These are phyloP conservation scores for Tetanocera ferruginea DNA, from an alignment of 2,888 invertebrate species.

Conservation along the genomic window DNA sequence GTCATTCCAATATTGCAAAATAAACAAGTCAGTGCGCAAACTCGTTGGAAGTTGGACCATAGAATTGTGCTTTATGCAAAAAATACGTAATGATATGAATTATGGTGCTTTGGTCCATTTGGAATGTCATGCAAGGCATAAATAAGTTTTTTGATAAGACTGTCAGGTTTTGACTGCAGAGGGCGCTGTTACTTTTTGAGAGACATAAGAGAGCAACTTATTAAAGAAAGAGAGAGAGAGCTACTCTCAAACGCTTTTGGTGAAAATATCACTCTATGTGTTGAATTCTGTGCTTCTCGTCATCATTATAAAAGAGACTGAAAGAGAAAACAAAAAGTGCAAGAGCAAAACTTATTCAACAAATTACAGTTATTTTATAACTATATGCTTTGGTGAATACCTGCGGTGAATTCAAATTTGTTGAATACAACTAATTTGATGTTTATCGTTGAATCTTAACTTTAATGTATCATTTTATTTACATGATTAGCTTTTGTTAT, in stretches of 20 bases:
- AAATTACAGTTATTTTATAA: too few relatives aligned
- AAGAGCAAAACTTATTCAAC: too few relatives aligned
- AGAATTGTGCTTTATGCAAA: not conserved
- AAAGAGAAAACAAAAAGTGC: not conserved
- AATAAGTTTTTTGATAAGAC: not conserved
- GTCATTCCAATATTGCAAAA: slow-evolving; percentile 12
- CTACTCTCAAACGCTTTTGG: too few relatives aligned
- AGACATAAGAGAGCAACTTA: too few relatives aligned
- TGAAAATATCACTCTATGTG: too few relatives aligned
- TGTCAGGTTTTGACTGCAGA: not conserved
- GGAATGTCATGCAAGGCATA: not conserved
- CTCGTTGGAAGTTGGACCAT: not conserved
- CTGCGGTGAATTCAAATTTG: too few relatives aligned
- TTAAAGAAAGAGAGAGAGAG: not conserved
- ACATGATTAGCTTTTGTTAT: too few relatives aligned
- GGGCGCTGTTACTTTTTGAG: not conserved
- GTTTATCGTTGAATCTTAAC: too few relatives aligned
- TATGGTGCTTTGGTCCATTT: not conserved
- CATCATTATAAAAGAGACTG: not conserved
- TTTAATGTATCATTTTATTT: too few relatives aligned
- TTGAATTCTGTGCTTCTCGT: too few relatives aligned
- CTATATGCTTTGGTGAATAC: too few relatives aligned
- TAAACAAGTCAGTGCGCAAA: slow-evolving; percentile 22
- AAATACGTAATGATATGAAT: not conserved
- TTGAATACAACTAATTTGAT: too few relatives aligned